These are phyloP conservation scores for Salticus scenicus DNA, from an alignment of 2,888 invertebrate genomes.

Conservation along the genomic window DNA sequence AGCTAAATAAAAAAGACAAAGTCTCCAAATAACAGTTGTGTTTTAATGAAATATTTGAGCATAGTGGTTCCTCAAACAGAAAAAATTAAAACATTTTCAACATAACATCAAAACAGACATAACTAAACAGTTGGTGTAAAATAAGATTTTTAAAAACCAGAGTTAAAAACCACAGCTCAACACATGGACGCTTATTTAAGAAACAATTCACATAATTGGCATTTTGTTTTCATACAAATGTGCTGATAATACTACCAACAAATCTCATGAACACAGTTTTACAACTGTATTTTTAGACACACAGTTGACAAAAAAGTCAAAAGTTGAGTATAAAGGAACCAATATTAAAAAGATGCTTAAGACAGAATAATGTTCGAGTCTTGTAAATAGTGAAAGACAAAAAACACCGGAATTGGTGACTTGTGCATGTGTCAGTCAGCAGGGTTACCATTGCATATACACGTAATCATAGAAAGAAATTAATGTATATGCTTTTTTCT, in stretches of 20 bases:
- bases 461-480: too few relatives aligned
- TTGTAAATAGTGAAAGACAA: conserved; percentile 25
- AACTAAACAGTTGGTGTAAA: conserved; percentile 22
- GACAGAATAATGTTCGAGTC: conserved; percentile 3
- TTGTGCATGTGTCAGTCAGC: conserved; percentile 22
- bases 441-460: too few relatives aligned
- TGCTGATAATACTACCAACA: conserved; percentile 57
- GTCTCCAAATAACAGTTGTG: conserved; percentile 68
- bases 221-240: conserved; percentile 48
- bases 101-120: conserved; percentile 50
- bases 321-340: conserved; percentile 27
- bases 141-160: conserved; percentile 18
- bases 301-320: background rate
- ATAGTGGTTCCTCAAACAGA: conserved; percentile 60
- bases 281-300: conserved; percentile 35
- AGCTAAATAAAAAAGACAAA: background rate
- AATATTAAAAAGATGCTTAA: conserved; percentile 7
- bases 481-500: too few relatives aligned
- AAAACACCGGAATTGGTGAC: conserved; percentile 25
- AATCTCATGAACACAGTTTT: conserved; percentile 40
- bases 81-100: conserved; percentile 46
- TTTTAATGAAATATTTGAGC: conserved; percentile 69
- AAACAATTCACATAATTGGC: conserved; percentile 55
- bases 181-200: conserved; percentile 61
- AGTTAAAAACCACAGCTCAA: conserved; percentile 62